Evolutionary conservation across 1,140 invertebrate species (phyloP).

Genomic region (Pogonomyrmex barbatus): DNA sequence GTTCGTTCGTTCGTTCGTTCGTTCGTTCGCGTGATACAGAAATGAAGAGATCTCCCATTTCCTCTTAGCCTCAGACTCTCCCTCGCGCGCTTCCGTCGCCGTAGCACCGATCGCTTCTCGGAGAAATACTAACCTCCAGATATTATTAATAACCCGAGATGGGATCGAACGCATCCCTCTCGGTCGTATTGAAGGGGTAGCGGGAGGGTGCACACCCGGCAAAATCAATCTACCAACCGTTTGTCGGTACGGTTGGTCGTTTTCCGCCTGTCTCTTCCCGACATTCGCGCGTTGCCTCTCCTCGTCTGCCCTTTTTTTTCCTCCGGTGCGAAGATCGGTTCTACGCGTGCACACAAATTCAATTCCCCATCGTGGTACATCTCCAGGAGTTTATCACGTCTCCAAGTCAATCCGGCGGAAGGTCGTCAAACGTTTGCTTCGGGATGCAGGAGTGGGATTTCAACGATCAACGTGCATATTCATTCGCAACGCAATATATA

Average conservation of each 20-base stretch:
- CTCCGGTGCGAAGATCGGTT: slow-evolving; percentile 48
- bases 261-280: slow-evolving; percentile 68
- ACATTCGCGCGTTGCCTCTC: slow-evolving; percentile 51
- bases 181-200: slow-evolving; percentile 69
- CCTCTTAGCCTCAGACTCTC: slow-evolving; percentile 70
- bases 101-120: slow-evolving; percentile 61
- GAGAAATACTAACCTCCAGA: slow-evolving; percentile 85
- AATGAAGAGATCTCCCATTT: slow-evolving; percentile 84
- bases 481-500: neutral
- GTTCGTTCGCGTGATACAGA: slow-evolving; percentile 85
- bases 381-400: slow-evolving; percentile 80
- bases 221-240: slow-evolving; percentile 85
- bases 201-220: slow-evolving; percentile 71
- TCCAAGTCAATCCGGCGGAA: slow-evolving; percentile 79
- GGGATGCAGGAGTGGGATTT: slow-evolving; percentile 2
- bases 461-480: slow-evolving; percentile 46
- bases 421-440: slow-evolving; percentile 52
- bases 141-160: slow-evolving; percentile 86
- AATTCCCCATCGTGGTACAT: slow-evolving; percentile 78
- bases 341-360: slow-evolving; percentile 81
- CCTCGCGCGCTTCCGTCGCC: slow-evolving; percentile 41
- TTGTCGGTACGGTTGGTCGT: slow-evolving; percentile 75
- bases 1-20: slow-evolving; percentile 69
- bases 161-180: slow-evolving; percentile 83
- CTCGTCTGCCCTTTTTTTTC: neutral